Conservation (phyloP, 2,888 invertebrate species). For the Julus scanicus region DNA sequence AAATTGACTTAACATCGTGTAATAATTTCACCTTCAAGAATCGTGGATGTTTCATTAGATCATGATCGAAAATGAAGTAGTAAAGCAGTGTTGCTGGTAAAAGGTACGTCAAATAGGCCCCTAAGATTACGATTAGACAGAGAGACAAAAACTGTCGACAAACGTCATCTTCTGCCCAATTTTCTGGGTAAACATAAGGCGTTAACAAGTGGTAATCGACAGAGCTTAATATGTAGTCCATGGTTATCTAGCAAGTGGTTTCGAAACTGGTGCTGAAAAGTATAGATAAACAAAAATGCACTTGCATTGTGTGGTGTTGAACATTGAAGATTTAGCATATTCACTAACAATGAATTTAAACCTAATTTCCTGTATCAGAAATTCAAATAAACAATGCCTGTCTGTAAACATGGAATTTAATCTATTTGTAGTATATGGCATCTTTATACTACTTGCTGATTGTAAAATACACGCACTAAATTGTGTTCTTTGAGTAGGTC, state of each 20-base stretch:
- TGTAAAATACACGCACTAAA: too few species aligned
- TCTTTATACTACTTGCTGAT: too few species aligned
- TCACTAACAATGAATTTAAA: too few species aligned
- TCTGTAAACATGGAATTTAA: too few species aligned
- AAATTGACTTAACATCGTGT: not conserved
- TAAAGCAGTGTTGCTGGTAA: constrained; percentile 47
- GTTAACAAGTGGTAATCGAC: constrained; percentile 49
- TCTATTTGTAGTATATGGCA: too few species aligned
- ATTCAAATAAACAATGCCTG: too few species aligned
- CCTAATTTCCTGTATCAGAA: too few species aligned
- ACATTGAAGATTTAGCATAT: too few species aligned
- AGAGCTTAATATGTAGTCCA: constrained; percentile 49
- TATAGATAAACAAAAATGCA: too few species aligned
- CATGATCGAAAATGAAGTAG: constrained; percentile 54
- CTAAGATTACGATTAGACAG: not conserved
- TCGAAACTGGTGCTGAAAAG: not conserved
- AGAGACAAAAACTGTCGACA: constrained; percentile 53
- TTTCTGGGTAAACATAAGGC: constrained; percentile 50
- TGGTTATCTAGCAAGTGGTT: not conserved
- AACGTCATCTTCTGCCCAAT: constrained; percentile 52
- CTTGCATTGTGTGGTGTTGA: too few species aligned
- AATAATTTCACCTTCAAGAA: constrained; percentile 51
- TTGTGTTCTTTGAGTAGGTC: too few species aligned
- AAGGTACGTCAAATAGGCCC: constrained; percentile 50
- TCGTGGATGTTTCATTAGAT: constrained; percentile 53